phyloP scores from a whole-genome alignment of 1,140 invertebrate species.

The Pogonognathellus flavescens region DNA sequence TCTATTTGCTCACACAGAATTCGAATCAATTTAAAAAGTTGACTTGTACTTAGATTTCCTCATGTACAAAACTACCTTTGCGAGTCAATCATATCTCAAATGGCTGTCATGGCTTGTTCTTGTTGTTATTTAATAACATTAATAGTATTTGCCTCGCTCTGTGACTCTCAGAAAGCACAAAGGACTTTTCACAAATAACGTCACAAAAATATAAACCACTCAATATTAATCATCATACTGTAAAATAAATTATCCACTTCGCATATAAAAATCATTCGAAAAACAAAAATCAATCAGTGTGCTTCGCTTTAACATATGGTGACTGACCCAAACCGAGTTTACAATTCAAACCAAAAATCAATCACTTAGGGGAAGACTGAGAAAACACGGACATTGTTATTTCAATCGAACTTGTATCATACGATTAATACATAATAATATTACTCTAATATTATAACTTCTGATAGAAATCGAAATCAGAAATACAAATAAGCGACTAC shows the following conservation, averaged over 20 bases:
- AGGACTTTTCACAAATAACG: too few species aligned
- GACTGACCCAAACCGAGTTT: background rate
- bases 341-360: conserved; percentile 25
- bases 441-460: background rate
- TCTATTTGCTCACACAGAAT: background rate
- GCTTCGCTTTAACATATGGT: conserved; percentile 39
- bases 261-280: too few species aligned
- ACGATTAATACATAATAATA: background rate
- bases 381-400: conserved; percentile 23
- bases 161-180: too few species aligned
- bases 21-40: too few species aligned
- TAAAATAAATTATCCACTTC: background rate
- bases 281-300: conserved; percentile 1
- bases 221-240: too few species aligned
- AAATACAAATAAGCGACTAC: background rate
- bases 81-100: too few species aligned
- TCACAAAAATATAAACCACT: too few species aligned
- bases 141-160: too few species aligned
- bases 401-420: background rate
- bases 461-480: background rate
- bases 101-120: too few species aligned
- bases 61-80: too few species aligned
- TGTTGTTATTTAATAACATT: too few species aligned
- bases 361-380: conserved; percentile 32
- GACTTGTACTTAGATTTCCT: too few species aligned